Base-by-base conservation (phyloP, 2,797 vertebrate species). In the Neoniphon sammara region DNA sequence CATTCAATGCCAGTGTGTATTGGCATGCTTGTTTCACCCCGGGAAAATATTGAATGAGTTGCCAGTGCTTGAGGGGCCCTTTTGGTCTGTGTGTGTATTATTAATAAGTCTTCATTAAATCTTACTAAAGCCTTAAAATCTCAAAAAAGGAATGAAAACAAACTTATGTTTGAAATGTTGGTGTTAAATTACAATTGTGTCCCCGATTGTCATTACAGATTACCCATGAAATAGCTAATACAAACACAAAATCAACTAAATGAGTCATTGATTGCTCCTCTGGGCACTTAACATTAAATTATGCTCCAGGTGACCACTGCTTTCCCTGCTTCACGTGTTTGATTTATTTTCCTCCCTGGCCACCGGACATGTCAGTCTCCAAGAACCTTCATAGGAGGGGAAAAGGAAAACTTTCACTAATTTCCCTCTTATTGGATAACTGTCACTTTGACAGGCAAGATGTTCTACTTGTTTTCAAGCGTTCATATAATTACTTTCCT, bases 311-410 rank as follows among this genome's bases (percentile, higher is more conserved):
- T 30, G 75, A 81, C 63, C n/a, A 71, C 23, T 20, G 25, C 14
- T 53, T 66, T 66, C 34, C 17, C 17, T 21, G 10, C 42, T 42
- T 61, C 61, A 77, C 63, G 18, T 23, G 50, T 73, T 77, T 74
- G 14, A 80, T 68, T 81, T 79, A 20, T 78, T 68, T 81, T 81
- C 73, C 68, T 12, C 9, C 9, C 30, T 75, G 30, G 55, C 4
- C 44, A 5, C 15, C 5, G 4, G 3, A 46, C 5, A 10, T 36
- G 20, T 65, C 54, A 42, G 66, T 17, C 39, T 14, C 44, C 39
- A 25, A 21, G 31, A 31, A 39, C 9, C 23, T 36, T 23, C 50
- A 5, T 44, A 30, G 1, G 36, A 15, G 15, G 15, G 15, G 44
- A 46, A 67, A 10, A 44, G 18, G 0, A 1, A 60, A 55, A 70